phyloP scores from a whole-genome alignment of 1,140 invertebrate species.

The Drosophila nigromelanica region DNA sequence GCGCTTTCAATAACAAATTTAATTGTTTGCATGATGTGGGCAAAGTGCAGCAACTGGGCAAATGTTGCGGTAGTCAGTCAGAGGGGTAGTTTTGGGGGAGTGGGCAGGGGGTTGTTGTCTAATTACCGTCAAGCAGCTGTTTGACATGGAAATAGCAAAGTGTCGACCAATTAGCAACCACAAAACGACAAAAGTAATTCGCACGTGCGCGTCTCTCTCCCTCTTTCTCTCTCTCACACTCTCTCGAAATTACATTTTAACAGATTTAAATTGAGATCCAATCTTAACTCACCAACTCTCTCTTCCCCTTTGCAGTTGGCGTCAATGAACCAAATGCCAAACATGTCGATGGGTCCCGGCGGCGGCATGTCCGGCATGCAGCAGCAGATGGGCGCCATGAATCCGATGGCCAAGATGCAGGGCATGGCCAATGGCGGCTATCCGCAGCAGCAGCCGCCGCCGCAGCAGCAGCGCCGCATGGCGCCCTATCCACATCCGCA shows the following conservation, averaged over 20 bases:
- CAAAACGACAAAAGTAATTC: constrained; percentile 8
- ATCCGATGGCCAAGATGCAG: constrained; percentile 84
- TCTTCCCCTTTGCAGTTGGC: constrained; percentile 60
- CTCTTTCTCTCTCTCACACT: no score
- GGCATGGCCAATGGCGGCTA: constrained; percentile 84
- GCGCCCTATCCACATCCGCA: constrained; percentile 91
- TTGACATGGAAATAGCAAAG: constrained; percentile 36
- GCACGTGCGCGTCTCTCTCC: not conserved
- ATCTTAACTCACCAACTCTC: no score
- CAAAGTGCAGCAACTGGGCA: constrained; percentile 46
- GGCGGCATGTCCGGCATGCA: constrained; percentile 71
- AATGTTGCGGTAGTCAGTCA: not conserved
- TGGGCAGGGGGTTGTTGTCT: constrained; percentile 5
- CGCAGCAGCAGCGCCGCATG: constrained; percentile 86
- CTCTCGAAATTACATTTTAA: no score
- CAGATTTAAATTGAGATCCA: no score
- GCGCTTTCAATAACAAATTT: constrained; percentile 64
- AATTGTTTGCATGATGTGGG: constrained; percentile 57
- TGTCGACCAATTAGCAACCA: constrained; percentile 37
- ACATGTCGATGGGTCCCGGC: constrained; percentile 84
- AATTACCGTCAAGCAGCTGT: constrained; percentile 51
- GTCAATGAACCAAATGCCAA: constrained; percentile 83
- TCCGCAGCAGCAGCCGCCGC: constrained; percentile 74
- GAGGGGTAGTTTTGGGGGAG: not conserved
- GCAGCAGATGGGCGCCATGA: constrained; percentile 83